Conservation (phyloP, 2,113 vertebrate species). For the Chauna torquata region DNA sequence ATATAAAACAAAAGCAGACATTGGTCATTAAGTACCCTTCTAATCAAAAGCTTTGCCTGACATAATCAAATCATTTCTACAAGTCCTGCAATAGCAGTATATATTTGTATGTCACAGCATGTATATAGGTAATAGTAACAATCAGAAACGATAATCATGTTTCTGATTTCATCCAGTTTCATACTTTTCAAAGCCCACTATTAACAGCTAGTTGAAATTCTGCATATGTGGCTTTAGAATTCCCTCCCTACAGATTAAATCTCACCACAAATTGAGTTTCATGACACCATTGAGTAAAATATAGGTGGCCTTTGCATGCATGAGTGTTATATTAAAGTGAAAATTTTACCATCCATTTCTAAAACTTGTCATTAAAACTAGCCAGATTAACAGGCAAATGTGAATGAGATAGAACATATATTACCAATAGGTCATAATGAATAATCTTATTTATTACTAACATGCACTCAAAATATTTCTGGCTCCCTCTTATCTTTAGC, state of each 20-base stretch:
- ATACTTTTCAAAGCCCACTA: background rate
- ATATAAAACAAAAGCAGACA: background rate
- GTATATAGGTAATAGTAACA: background rate
- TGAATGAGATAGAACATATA: background rate
- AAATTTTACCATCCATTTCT: background rate
- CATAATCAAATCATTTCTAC: background rate
- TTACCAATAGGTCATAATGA: background rate
- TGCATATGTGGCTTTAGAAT: background rate
- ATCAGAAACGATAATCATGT: slow-evolving; percentile 28
- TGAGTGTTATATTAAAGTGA: background rate
- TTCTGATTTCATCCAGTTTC: slow-evolving; percentile 20
- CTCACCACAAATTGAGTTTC: background rate
- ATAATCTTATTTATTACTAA: background rate
- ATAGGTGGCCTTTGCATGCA: background rate
- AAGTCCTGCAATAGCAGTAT: background rate
- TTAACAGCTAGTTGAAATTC: slow-evolving; percentile 17
- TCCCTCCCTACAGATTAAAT: background rate
- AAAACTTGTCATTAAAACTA: background rate
- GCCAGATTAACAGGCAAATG: background rate
- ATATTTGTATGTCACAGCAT: background rate
- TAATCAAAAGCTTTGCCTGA: background rate
- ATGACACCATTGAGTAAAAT: background rate
- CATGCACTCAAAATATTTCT: background rate
- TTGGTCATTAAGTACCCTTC: background rate
- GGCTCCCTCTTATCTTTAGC: background rate